A percentile compares a stretch with the other conserved stretches of the same genome.
Conservation (phyloP, 92 coral and sea anemone species). For the Zoanthus gigantus region DNA sequence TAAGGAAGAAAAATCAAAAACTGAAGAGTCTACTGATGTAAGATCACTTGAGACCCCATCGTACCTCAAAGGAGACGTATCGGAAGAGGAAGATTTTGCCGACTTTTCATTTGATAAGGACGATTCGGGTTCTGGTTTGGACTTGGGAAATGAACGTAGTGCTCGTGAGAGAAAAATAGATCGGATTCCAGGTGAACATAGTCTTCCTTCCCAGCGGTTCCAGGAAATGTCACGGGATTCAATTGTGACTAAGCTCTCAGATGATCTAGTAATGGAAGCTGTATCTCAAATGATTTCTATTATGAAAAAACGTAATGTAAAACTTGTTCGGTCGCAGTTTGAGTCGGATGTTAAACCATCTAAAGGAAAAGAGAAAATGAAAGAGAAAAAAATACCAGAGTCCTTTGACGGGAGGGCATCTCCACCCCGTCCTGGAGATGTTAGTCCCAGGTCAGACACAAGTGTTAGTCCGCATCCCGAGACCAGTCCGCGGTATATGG, state of each 20-base stretch:
- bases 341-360: slow-evolving; percentile 18
- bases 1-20: background rate
- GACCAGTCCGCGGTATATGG: slow-evolving; percentile 49
- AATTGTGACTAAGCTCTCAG: slow-evolving; percentile 70
- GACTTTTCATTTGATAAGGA: slow-evolving; percentile 43
- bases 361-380: slow-evolving; percentile 30
- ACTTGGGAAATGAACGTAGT: slow-evolving; percentile 42
- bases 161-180: background rate
- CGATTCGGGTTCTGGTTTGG: slow-evolving; percentile 62
- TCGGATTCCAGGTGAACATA: slow-evolving; percentile 46
- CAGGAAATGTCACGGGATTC: slow-evolving; percentile 37
- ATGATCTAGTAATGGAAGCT: slow-evolving; percentile 86
- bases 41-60: slow-evolving; percentile 40
- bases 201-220: slow-evolving; percentile 5
- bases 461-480: slow-evolving; percentile 48
- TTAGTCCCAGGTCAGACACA: slow-evolving; percentile 43
- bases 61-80: slow-evolving; percentile 39
- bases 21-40: background rate
- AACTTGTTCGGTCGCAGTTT: slow-evolving; percentile 34
- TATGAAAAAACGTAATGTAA: slow-evolving; percentile 74
- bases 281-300: slow-evolving; percentile 89
- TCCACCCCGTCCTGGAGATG: slow-evolving; percentile 43
- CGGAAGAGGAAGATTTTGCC: slow-evolving; percentile 64
- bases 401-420: slow-evolving; percentile 30
- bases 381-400: slow-evolving; percentile 11